These are phyloP conservation scores for Ametastegia equiseti DNA, from an alignment of 2,888 invertebrate genomes.

Conservation along the genomic window DNA sequence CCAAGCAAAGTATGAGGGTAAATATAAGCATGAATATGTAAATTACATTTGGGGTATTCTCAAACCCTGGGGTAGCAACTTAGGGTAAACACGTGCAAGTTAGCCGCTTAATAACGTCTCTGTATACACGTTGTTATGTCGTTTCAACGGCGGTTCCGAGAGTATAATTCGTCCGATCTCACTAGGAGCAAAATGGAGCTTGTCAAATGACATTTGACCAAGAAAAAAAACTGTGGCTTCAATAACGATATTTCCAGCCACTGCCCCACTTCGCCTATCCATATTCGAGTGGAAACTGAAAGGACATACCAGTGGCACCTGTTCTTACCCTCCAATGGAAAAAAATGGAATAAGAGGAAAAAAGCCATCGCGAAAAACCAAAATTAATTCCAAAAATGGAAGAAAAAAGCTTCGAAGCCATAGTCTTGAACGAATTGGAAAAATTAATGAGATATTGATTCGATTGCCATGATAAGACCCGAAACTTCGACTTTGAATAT, in stretches of 20 bases:
- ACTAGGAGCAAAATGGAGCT: background rate
- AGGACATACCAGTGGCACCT: background rate
- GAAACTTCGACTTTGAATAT: too few species aligned
- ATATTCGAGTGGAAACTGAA: background rate
- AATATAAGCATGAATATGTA: constrained; percentile 68
- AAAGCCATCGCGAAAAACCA: background rate
- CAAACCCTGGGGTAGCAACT: constrained; percentile 25
- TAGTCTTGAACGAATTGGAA: too few species aligned
- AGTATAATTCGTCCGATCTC: background rate
- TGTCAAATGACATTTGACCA: background rate
- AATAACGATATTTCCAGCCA: background rate
- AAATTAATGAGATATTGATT: too few species aligned
- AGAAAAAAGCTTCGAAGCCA: too few species aligned
- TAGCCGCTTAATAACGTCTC: constrained; percentile 43
- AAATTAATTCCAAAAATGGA: background rate
- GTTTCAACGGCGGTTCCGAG: constrained; percentile 10
- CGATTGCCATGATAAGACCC: too few species aligned
- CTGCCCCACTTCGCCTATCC: background rate
- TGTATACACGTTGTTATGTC: constrained; percentile 38
- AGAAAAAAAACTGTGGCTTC: background rate
- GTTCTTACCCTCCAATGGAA: background rate
- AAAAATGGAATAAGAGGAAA: background rate
- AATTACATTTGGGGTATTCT: constrained; percentile 63
- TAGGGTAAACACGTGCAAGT: constrained; percentile 41
- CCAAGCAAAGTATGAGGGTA: constrained; percentile 25